Percentiles rank a stretch among this genome's conserved stretches.
These are phyloP conservation scores for Metellina segmentata DNA, from an alignment of 2,888 invertebrate species.

Conservation along the genomic window DNA sequence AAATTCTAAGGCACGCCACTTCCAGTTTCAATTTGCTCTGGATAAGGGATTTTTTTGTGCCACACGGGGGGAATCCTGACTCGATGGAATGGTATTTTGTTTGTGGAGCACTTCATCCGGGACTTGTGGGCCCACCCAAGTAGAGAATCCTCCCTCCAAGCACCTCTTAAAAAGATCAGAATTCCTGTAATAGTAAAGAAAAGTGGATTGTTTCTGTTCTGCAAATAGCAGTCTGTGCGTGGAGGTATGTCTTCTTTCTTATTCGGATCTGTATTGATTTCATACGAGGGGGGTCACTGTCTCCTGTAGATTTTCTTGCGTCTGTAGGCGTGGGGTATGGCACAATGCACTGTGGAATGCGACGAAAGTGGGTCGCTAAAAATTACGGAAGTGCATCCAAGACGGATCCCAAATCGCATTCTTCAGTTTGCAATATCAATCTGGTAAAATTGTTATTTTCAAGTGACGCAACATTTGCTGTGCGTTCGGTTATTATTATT, in stretches of 20 bases:
- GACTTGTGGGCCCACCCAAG: conserved; percentile 55
- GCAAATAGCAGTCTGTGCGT: neutral
- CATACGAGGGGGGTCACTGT: neutral
- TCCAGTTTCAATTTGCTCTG: neutral
- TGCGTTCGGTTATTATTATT: no score
- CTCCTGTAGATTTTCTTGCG: neutral
- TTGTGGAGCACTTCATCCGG: conserved; percentile 48
- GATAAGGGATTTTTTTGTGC: neutral
- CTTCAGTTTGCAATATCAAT: no score
- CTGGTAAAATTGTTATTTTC: no score
- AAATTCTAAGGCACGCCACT: conserved; percentile 8
- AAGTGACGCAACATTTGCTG: no score
- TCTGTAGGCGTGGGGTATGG: no score
- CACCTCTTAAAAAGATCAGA: neutral
- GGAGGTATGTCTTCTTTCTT: neutral
- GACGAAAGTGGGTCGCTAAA: no score
- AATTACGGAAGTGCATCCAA: no score
- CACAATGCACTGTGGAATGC: no score
- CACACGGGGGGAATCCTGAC: neutral
- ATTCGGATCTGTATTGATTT: neutral
- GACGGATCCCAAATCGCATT: no score
- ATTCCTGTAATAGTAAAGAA: neutral
- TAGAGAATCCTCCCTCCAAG: conserved; percentile 4
- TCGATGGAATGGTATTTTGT: conserved; percentile 38
- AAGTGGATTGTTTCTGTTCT: neutral